Conservation (phyloP, 2,888 invertebrate species). For the Euclidia mi region DNA sequence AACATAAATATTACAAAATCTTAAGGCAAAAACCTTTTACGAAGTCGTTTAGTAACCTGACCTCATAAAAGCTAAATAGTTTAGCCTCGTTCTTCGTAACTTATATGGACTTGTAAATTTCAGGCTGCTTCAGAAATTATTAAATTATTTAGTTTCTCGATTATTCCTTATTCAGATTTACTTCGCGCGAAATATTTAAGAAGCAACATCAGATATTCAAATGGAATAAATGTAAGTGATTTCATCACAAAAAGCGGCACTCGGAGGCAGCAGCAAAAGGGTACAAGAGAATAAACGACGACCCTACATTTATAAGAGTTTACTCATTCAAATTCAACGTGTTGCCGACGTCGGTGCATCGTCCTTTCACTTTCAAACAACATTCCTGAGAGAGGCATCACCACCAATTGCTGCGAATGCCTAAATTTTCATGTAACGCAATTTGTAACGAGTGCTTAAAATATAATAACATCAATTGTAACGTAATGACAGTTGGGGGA, state of each 20-base stretch:
- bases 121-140: neutral
- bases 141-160: neutral
- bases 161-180: neutral
- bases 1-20: too few relatives aligned
- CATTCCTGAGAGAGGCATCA: slow-evolving; percentile 35
- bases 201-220: slow-evolving; percentile 15
- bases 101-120: neutral
- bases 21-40: too few relatives aligned
- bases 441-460: slow-evolving; percentile 45
- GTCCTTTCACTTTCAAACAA: slow-evolving; percentile 76
- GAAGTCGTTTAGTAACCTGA: neutral
- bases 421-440: slow-evolving; percentile 40
- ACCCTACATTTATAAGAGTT: slow-evolving; percentile 43
- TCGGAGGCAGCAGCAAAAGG: slow-evolving; percentile 31
- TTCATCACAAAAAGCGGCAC: slow-evolving; percentile 24
- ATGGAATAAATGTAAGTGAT: slow-evolving; percentile 20
- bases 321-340: slow-evolving; percentile 56
- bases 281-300: slow-evolving; percentile 29
- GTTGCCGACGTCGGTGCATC: slow-evolving; percentile 40
- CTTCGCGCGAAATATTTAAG: slow-evolving; percentile 7
- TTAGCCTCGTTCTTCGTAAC: neutral
- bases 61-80: neutral
- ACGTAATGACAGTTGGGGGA: slow-evolving; percentile 46
- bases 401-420: slow-evolving; percentile 33
- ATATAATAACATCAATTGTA: slow-evolving; percentile 40